Evolutionary conservation across 2,888 invertebrate genomes (phyloP), one percentile per base, ranked within the genome.

Genomic region (Brachyopa scutellaris): DNA sequence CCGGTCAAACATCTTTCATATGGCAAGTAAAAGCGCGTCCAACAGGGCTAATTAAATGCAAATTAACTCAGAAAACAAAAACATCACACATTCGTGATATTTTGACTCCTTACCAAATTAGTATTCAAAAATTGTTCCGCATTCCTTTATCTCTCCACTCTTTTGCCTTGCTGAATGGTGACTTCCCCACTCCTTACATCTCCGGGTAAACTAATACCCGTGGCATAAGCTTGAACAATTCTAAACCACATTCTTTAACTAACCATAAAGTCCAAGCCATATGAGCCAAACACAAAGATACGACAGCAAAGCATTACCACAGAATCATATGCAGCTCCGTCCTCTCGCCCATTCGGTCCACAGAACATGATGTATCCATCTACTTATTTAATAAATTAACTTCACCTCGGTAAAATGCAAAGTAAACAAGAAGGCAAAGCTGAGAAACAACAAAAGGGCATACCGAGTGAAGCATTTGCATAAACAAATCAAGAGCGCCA

Each of bases 301-400:
- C 51, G 17, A n/a, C 45, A 31, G 8, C 45, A 21, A 1, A 33
- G 33, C 26, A 42, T 53, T 61, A 53, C 49, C 62, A 70, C 8
- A 49, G 62, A 69, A 67, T 69, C 42, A 62, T 21, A 8, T 21
- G 29, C 67, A 53, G 9, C 19, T 4, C 29, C 47, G 17, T n/a
- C 17, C 19, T n/a, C 11, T 13, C 0, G 19, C 8, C 26, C 40
- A 15, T 0, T 2, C 23, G 31, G 17, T 9, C 33, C 33, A 6
- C 31, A 15, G 42, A 59, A 47, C 64, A 53, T 51, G 78, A 36
- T 47, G 61, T 66, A 53, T 79, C 79, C n/a, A n/a, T n/a, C n/a
- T 62, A 79, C 79, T 79, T 79, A 72, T 79, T 79, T 73, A 79
- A 69, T 79, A 79, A 74, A 79, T 79, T 79, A 79, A 79, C 79